Evolutionary conservation across 2,888 invertebrate species (phyloP), one percentile per base, ranked within the genome.

Genomic region (Netelia virgata): DNA sequence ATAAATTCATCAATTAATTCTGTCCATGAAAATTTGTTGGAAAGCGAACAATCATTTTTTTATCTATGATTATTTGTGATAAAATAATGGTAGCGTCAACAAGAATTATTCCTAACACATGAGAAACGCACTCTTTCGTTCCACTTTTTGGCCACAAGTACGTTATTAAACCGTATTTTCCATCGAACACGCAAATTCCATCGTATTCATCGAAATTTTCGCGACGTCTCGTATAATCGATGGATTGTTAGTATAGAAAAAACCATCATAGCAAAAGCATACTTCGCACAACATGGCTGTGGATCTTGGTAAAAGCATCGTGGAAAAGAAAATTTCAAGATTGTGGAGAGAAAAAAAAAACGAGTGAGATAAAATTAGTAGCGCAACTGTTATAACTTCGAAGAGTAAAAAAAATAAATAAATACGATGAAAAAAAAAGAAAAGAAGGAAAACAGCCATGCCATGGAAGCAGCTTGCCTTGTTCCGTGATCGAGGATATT

Each of bases 261-360:
- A 63, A 73, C 81, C 83, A 86, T 89, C 88, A 92, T 92, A 92
- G 92, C 92, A 90, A 92, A 90, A 93, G 93, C 93, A 92, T 92
- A 92, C 93, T 93, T 93, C 93, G 90, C 93, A 93, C 92, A 93
- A 93, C 93, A 93, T 93, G 93, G 93, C 93, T 93, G 93, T 93
- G 91, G 74, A 79, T 75, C 78, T 81, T 86, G 86, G 79, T 87
- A 81, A 66, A 87, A 89, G 86, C 87, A 74, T 84, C 55, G 74
- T 75, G 50, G 77, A 84, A 72, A 69, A 83, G 14, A 20, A 74
- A 64, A 63, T 69, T 6, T 69, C 36, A 81, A 53, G 64, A 36
- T 83, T 16, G 66, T 74, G 57, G 53, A 61, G 6, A 20, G 68
- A 18, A 23, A 55, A 57, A 41, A 61, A 47, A 43, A 78, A 77